These are phyloP conservation scores for Podarcis siculus DNA, from an alignment of 2,797 vertebrate genomes.

Conservation along the genomic window DNA sequence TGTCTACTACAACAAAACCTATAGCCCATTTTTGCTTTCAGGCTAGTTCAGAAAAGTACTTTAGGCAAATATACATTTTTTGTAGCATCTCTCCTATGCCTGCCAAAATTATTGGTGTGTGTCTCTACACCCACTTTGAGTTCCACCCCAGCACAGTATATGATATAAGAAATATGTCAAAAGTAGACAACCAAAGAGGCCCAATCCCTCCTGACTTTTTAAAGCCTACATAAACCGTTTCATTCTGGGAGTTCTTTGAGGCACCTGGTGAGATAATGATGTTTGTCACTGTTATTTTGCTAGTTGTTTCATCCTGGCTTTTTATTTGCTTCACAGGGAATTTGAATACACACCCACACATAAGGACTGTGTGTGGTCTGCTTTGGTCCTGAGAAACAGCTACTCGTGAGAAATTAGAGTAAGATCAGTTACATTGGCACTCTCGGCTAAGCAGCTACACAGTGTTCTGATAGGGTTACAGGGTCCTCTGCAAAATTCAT, in stretches of 20 bases:
- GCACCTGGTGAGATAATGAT: background rate
- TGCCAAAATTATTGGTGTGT: background rate
- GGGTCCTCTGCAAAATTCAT: slow-evolving; percentile 6
- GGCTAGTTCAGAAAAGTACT: too few species aligned
- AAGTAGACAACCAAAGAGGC: background rate
- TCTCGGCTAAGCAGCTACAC: background rate
- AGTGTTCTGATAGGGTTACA: background rate
- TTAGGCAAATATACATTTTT: too few species aligned
- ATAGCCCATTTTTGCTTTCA: too few species aligned
- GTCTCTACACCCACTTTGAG: background rate
- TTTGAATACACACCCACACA: too few species aligned
- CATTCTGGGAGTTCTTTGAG: background rate
- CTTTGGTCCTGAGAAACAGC: background rate
- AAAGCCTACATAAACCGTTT: background rate
- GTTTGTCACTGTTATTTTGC: background rate
- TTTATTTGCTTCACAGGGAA: background rate
- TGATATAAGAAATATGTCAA: background rate
- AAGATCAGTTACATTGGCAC: background rate
- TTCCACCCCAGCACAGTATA: background rate
- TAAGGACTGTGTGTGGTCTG: too few species aligned
- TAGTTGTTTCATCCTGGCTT: background rate
- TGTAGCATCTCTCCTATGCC: too few species aligned
- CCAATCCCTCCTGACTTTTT: too few species aligned
- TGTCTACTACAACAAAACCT: background rate
- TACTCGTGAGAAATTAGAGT: rapidly evolving